Percentiles rank a stretch among this genome's conserved stretches.
These are phyloP conservation scores for Leuciscus idus DNA, from an alignment of 2,113 vertebrate species.

Conservation along the genomic window DNA sequence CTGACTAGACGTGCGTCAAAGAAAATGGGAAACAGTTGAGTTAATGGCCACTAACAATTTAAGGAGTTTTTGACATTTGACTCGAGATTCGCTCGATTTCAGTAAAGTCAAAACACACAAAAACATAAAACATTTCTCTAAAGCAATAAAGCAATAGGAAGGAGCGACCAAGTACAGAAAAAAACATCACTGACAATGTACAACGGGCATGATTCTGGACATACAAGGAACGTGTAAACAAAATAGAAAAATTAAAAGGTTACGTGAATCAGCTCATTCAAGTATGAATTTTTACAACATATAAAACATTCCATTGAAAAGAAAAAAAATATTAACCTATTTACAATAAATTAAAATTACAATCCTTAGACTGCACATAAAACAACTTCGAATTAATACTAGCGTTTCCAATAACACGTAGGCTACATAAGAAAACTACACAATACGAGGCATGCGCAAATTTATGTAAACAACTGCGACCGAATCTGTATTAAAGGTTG, in stretches of 20 bases:
- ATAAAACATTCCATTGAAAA: conserved; percentile 68
- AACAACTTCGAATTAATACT: conserved; percentile 61
- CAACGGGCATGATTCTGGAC: conserved; percentile 32
- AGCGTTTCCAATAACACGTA: conserved; percentile 55
- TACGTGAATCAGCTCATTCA: conserved; percentile 51
- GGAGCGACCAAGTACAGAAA: conserved; percentile 31
- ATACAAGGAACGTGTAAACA: conserved; percentile 62
- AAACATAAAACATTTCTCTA: neutral
- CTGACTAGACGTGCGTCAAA: conserved; percentile 8
- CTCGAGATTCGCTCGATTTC: conserved; percentile 37
- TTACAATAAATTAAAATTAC: conserved; percentile 78
- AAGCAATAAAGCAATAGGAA: conserved; percentile 31
- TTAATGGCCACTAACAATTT: conserved; percentile 11
- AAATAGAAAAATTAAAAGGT: conserved; percentile 47
- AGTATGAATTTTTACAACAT: conserved; percentile 57
- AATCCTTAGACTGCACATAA: conserved; percentile 58
- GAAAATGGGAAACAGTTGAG: neutral
- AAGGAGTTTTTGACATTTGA: conserved; percentile 3
- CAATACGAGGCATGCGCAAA: conserved; percentile 71
- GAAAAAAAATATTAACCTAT: conserved; percentile 66
- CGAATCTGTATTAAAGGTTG: conserved; percentile 42
- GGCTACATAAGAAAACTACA: conserved; percentile 59
- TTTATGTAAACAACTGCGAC: conserved; percentile 71
- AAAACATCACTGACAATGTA: conserved; percentile 45
- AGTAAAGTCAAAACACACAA: conserved; percentile 20